Percentiles rank a stretch among this genome's conserved stretches.
Conservation (phyloP, 2,888 invertebrate species). For the Euphydryas editha region DNA sequence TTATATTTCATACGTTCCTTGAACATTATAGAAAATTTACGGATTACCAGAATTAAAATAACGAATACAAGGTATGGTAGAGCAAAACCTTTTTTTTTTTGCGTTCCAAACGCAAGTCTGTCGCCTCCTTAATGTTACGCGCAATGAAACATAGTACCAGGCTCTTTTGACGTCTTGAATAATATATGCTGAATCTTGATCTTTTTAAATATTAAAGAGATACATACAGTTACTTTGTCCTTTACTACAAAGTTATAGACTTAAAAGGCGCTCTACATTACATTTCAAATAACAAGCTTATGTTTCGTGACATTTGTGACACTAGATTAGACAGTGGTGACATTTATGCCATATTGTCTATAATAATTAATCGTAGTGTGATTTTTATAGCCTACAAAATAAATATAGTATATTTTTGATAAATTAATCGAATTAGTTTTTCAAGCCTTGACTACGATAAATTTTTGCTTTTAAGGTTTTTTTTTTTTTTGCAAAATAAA, state of each 20-base stretch:
- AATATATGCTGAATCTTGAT: slow-evolving; percentile 1
- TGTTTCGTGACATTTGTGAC: not conserved
- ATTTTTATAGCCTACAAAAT: too few relatives aligned
- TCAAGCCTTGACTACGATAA: too few relatives aligned
- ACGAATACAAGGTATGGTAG: not conserved
- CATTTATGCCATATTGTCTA: too few relatives aligned
- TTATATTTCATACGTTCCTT: too few relatives aligned
- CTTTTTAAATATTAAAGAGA: slow-evolving; percentile 13
- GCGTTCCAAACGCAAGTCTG: not conserved
- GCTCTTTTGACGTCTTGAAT: slow-evolving; percentile 5
- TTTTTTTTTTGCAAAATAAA: too few relatives aligned
- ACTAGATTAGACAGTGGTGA: not conserved
- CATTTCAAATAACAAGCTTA: not conserved
- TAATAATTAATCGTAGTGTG: too few relatives aligned
- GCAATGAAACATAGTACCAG: not conserved
- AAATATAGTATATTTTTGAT: too few relatives aligned
- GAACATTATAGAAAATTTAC: too few relatives aligned
- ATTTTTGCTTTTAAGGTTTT: too few relatives aligned
- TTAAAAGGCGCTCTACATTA: not conserved
- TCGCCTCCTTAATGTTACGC: not conserved
- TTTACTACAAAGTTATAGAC: not conserved
- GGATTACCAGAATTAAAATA: too few relatives aligned
- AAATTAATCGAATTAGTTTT: too few relatives aligned
- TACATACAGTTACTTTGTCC: not conserved
- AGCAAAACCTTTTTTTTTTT: too few relatives aligned